Base-by-base conservation (phyloP, 1,140 invertebrate genomes). In the Heliothis virescens region DNA sequence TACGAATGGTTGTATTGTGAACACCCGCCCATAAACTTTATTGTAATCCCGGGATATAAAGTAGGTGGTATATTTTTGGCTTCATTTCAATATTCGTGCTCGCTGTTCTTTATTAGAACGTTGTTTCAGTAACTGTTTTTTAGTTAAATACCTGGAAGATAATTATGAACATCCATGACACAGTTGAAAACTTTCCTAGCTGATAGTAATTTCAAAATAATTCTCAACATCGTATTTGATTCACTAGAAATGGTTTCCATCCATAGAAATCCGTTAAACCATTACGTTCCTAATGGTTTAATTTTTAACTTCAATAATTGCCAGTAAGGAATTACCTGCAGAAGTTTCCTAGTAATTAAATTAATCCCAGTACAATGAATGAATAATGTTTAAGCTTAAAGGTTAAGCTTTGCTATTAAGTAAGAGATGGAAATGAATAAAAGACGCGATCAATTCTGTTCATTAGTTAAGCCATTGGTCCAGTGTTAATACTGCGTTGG, bases 361-460 rank as follows among this genome's bases (percentile, higher is more conserved):
- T 78, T 47, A 65, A 57, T 48, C 41, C 13, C 16, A 9, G 13
- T 48, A 78, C 75, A 65, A 67, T 57, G 50, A 59, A 57, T 67
- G 62, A 78, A 78, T 78, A 78, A 78, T 67, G 52, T 52, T 10
- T 9, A 16, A 65, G 50, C 59, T 15, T 69, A 78, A 78, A 53
- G 60, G 62, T 52, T 65, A 78, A 65, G 29, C 29, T 78, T 69
- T 47, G 52, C 75, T 16, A 78, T 78, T 78, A 67, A 41, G 41
- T 63, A 62, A 50, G 16, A 21, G 29, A 74, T 26, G 47, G 52
- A 67, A 69, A 67, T 67, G 50, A 78, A 67, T 78, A 57, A 78
- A 78, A 78, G 62, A 77, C 41, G 75, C 26, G 69, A 78, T 78
- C 52, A 47, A 69, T 78, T 78, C 62, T n/a, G 63, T 78, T 78